These are phyloP conservation scores for Rhogogaster chlorosoma DNA, from an alignment of 2,888 invertebrate genomes.

Conservation along the genomic window DNA sequence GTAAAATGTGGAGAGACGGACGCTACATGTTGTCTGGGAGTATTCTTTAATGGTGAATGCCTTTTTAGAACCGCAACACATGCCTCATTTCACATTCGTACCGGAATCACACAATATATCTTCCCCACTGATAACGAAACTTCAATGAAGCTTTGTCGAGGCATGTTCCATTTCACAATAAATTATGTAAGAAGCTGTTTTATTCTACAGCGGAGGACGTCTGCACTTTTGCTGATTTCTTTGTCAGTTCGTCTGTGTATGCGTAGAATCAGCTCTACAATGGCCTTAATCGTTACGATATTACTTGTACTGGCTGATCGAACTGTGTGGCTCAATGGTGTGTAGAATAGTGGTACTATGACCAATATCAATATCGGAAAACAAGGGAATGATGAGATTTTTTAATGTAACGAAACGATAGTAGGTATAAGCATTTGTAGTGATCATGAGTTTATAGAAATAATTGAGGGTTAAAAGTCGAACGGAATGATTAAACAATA, in stretches of 20 bases:
- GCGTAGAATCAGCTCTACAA: not conserved
- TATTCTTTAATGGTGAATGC: not conserved
- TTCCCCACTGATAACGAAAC: not conserved
- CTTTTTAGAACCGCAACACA: not conserved
- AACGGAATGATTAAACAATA: conserved; percentile 13
- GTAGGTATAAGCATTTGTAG: not conserved
- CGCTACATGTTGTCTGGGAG: not conserved
- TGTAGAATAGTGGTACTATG: not conserved
- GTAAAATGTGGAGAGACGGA: conserved; percentile 45
- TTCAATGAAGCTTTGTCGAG: not conserved
- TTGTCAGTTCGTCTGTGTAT: not conserved
- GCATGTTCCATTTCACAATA: not conserved
- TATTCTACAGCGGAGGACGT: not conserved
- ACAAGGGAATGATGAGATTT: not conserved
- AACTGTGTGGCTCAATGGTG: not conserved
- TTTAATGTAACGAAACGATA: not conserved
- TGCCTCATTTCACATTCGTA: not conserved
- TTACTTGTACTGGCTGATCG: not conserved
- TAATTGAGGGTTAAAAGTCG: not conserved
- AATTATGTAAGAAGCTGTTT: not conserved
- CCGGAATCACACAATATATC: not conserved
- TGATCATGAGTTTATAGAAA: not conserved
- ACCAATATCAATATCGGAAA: not conserved
- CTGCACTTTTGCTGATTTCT: not conserved
- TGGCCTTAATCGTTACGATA: not conserved